Conservation (phyloP, 2,888 invertebrate species). For the Abrostola triplasia region DNA sequence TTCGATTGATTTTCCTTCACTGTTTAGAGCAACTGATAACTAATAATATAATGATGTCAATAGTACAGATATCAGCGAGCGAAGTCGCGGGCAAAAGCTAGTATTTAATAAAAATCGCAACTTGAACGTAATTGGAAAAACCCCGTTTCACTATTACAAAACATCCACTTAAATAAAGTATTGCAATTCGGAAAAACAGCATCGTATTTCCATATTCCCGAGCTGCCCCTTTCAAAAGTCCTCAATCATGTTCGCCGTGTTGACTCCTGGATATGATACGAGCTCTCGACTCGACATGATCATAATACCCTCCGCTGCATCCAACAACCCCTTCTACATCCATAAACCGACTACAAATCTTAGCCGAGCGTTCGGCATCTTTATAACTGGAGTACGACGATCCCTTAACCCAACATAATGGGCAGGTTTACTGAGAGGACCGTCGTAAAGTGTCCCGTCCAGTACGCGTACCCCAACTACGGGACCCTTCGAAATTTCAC, state of each 20-base stretch:
- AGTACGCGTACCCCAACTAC: constrained; percentile 65
- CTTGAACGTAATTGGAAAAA: constrained; percentile 11
- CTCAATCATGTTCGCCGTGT: constrained; percentile 84
- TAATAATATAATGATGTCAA: too few species aligned
- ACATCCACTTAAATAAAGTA: constrained; percentile 55
- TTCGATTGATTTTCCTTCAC: too few species aligned
- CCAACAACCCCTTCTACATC: constrained; percentile 86
- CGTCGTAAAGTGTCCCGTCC: constrained; percentile 87
- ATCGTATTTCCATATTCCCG: constrained; percentile 70
- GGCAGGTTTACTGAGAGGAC: constrained; percentile 86
- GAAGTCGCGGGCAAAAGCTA: too few species aligned
- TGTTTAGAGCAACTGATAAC: too few species aligned
- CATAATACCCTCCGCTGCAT: constrained; percentile 83
- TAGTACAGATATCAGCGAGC: too few species aligned
- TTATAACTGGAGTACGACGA: constrained; percentile 85
- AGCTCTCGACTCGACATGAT: constrained; percentile 85
- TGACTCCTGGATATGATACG: constrained; percentile 85
- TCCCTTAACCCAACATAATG: constrained; percentile 88
- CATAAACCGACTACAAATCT: constrained; percentile 87
- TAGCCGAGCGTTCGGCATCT: constrained; percentile 84
- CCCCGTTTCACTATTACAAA: constrained; percentile 33
- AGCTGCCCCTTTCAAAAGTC: constrained; percentile 74
- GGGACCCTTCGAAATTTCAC: constrained; percentile 86
- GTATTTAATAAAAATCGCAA: constrained; percentile 4
- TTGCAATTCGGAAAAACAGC: constrained; percentile 67